phyloP scores from a whole-genome alignment of 2,888 invertebrate genomes.

The Ramazzottius varieornatus region DNA sequence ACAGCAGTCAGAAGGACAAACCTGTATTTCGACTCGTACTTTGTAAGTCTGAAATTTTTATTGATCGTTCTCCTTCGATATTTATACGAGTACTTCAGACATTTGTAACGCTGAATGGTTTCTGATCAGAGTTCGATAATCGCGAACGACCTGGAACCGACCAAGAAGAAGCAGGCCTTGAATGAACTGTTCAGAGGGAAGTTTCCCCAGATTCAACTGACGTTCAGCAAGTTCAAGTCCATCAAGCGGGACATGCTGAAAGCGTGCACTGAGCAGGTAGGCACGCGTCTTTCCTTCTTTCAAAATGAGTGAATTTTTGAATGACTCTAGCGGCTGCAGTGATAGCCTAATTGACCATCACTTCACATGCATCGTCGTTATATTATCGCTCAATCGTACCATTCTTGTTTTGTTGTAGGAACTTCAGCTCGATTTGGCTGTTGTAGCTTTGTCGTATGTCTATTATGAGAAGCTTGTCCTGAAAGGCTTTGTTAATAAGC shows the following conservation, averaged over 20 bases:
- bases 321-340: not conserved
- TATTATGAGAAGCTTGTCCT: not conserved
- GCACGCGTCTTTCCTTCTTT: not conserved
- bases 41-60: not conserved
- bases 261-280: not conserved
- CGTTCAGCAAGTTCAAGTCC: conserved; percentile 44
- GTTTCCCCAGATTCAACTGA: conserved; percentile 76
- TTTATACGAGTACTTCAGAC: too few species aligned
- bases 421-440: not conserved
- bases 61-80: too few species aligned
- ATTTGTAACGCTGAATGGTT: not conserved
- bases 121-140: not conserved
- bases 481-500: not conserved
- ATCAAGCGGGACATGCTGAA: not conserved
- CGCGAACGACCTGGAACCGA: conserved; percentile 24
- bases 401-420: not conserved
- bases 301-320: not conserved
- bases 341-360: too few species aligned
- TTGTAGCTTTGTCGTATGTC: not conserved
- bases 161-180: conserved; percentile 63
- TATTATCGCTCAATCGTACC: not conserved
- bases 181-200: conserved; percentile 86
- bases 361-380: not conserved
- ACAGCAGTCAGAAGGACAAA: not conserved
- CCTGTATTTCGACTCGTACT: not conserved